Conservation (phyloP, 2,113 vertebrate species). For the Cercocebus atys region DNA sequence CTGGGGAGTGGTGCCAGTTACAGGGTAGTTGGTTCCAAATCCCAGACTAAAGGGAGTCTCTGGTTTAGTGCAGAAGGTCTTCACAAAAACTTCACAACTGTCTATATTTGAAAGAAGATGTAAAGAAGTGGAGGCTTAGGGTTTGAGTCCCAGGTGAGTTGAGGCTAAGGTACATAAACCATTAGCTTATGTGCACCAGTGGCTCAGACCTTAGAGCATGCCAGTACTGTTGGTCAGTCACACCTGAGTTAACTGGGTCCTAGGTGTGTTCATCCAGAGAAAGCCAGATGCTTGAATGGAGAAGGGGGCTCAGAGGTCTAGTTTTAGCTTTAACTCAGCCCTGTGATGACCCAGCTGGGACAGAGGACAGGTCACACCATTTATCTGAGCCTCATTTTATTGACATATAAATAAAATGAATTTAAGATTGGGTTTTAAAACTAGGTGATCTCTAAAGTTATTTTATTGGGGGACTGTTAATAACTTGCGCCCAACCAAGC, state of each 20-base stretch:
- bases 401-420: neutral
- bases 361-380: neutral
- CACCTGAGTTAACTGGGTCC: neutral
- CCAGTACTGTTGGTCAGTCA: neutral
- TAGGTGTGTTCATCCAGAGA: too few relatives aligned
- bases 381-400: neutral
- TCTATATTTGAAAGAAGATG: neutral
- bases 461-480: neutral
- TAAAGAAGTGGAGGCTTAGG: neutral
- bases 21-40: neutral
- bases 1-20: constrained; percentile 7
- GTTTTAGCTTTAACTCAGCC: neutral
- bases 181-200: too few relatives aligned
- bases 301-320: accelerated
- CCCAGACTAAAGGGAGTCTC: neutral
- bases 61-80: neutral
- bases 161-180: accelerated
- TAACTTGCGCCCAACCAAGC: neutral
- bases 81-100: neutral
- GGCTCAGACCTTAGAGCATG: neutral
- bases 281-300: neutral
- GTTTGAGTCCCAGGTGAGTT: neutral
- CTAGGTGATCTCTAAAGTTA: neutral
- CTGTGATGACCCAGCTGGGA: neutral
- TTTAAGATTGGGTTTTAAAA: neutral